Percentiles rank a stretch among this genome's conserved stretches.
Conservation (phyloP, 2,113 vertebrate genomes). For the Eidolon helvum region DNA sequence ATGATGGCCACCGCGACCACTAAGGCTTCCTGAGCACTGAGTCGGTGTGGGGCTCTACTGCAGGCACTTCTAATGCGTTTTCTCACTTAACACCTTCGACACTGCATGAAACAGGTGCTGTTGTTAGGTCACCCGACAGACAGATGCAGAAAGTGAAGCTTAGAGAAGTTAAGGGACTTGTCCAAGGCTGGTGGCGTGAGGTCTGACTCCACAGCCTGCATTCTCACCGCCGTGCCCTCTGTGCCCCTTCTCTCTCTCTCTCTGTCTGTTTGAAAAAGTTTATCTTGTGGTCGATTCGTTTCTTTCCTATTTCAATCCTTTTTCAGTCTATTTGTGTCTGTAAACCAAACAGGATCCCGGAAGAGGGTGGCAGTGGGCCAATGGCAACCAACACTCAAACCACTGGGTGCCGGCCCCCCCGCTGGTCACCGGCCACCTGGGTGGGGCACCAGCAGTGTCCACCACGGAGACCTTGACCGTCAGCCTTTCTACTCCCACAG, state of each 20-base stretch:
- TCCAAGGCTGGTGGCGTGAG: not conserved
- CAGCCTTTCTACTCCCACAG: not conserved
- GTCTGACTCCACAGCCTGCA: not conserved
- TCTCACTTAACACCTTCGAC: not conserved
- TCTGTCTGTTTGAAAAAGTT: not conserved
- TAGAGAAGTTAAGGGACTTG: not conserved
- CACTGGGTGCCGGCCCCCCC: not conserved
- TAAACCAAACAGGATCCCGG: not conserved
- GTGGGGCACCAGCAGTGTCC: accelerated
- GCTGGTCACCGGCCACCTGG: not conserved
- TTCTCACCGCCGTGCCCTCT: not conserved
- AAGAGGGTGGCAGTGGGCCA: accelerated
- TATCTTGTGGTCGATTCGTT: not conserved
- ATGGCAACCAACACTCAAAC: not conserved
- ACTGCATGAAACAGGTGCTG: accelerated
- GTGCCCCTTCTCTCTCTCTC: not conserved
- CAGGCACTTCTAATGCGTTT: accelerated
- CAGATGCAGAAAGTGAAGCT: not conserved
- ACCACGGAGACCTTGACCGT: accelerated
- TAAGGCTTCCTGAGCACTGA: not conserved
- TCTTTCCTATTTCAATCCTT: not conserved
- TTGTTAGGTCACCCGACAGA: not conserved
- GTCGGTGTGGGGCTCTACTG: accelerated
- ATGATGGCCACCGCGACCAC: not conserved
- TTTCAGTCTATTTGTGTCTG: not conserved